Percentiles rank a stretch among this genome's conserved stretches.
These are phyloP conservation scores for Subanguina moxae DNA, from an alignment of 1,140 invertebrate species.

Conservation along the genomic window DNA sequence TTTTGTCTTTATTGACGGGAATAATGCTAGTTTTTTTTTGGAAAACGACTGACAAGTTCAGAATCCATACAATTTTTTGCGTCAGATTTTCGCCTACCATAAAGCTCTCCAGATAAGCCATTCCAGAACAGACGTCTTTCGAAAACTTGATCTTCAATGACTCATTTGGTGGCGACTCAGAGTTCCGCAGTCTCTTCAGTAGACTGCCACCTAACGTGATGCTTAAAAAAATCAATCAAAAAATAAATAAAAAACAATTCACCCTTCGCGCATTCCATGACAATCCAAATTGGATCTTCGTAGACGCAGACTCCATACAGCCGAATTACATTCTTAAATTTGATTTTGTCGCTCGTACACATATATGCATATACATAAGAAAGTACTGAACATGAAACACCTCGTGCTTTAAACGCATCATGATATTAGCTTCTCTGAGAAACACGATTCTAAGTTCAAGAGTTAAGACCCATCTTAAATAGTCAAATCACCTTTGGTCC, in stretches of 20 bases:
- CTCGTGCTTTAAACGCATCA: slow-evolving; percentile 27
- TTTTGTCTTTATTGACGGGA: too few species aligned
- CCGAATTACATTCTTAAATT: slow-evolving; percentile 22
- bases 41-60: too few species aligned
- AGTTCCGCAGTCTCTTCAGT: slow-evolving; percentile 4
- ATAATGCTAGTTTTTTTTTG: too few species aligned
- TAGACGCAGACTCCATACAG: slow-evolving; percentile 34
- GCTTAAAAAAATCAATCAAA: not conserved
- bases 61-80: too few species aligned
- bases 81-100: not conserved
- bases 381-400: too few species aligned
- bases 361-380: too few species aligned
- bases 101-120: slow-evolving; percentile 29
- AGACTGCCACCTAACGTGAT: slow-evolving; percentile 18
- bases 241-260: not conserved
- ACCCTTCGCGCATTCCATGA: slow-evolving; percentile 26
- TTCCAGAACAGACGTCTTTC: slow-evolving; percentile 11
- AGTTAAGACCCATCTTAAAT: not conserved
- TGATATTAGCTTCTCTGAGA: slow-evolving; percentile 32
- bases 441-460: slow-evolving; percentile 16
- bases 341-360: too few species aligned
- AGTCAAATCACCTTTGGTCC: slow-evolving; percentile 7
- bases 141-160: not conserved
- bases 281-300: slow-evolving; percentile 19
- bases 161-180: not conserved